phyloP scores from a whole-genome alignment of 2,797 vertebrate species.

The Somateria mollissima region DNA sequence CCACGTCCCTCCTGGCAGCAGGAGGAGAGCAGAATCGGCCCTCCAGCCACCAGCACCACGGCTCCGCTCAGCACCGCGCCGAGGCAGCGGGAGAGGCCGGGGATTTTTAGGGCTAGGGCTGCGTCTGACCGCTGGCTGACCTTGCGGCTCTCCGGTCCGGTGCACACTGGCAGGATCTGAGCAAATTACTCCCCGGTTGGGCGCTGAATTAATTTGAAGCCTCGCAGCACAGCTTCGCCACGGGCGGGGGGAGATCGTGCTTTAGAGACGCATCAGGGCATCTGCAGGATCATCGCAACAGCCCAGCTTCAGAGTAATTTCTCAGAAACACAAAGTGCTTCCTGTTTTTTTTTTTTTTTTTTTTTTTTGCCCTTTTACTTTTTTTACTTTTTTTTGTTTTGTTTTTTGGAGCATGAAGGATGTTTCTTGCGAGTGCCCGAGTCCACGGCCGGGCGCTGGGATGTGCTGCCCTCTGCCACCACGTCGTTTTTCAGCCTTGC shows the following conservation, averaged over 20 bases:
- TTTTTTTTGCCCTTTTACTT: neutral
- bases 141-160: constrained; percentile 45
- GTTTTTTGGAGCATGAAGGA: neutral
- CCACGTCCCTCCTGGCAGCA: constrained; percentile 12
- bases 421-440: neutral
- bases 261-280: neutral
- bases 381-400: neutral
- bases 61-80: neutral
- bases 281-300: neutral
- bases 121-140: constrained; percentile 12
- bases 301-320: neutral
- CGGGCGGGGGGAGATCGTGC: accelerated
- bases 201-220: neutral
- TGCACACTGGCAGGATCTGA: constrained; percentile 9
- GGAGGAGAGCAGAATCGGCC: neutral
- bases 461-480: neutral
- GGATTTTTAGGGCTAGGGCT: constrained; percentile 57
- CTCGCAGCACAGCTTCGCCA: accelerated
- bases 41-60: accelerated
- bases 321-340: neutral
- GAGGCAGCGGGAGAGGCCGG: neutral
- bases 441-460: accelerated
- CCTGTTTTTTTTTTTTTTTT: accelerated
- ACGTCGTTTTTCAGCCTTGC: neutral
- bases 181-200: neutral